Base-by-base conservation (phyloP, 2,888 invertebrate species). In the Amaurobius ferox region DNA sequence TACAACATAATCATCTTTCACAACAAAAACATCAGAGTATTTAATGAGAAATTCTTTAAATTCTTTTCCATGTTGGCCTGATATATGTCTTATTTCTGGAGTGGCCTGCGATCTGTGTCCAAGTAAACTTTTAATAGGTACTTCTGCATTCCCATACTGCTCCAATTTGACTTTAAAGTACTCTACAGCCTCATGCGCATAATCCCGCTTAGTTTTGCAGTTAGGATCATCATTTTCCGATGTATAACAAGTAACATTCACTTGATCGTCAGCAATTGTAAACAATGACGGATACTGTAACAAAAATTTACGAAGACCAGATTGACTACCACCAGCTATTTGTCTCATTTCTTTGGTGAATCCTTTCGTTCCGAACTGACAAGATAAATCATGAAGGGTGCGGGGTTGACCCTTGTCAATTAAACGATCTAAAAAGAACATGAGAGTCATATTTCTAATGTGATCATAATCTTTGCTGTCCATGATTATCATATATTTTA, bases 311-410 rank as follows among this genome's bases (percentile, higher is more conserved):
- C 97, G 97, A 87, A 99, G 94, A 80, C 99, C 97, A 90, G 96
- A 96, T 92, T 98, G 98, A 89, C 97, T 98, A 90, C 98, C 98
- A 89, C 98, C 93, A 70, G 93, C 92, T 64, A 93, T 92, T 88
- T 91, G 91, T 79, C 91, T 89, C 93, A 93, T 93, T 93, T 99
- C 99, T 93, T 98, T 97, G 29, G 99, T 98, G 92, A 99, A 99
- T 89, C 97, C 98, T 92, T 98, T 98, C 90, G 98, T 98, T 90
- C 99, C 99, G 93, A 99, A 99, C 93, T 99, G 98, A 92, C 99
- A 99, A 91, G 98, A 98, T 90, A 99, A 94, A 93, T 99, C 99
- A 92, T 98, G 98, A 90, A 99, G 94, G 89, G 98, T 97, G 91
- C 98, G 94, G 89, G 98, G 96, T 92, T 97, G 96, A 90, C 97